Conservation (phyloP, 2,113 vertebrate species). For the Falcunculus frontatus region DNA sequence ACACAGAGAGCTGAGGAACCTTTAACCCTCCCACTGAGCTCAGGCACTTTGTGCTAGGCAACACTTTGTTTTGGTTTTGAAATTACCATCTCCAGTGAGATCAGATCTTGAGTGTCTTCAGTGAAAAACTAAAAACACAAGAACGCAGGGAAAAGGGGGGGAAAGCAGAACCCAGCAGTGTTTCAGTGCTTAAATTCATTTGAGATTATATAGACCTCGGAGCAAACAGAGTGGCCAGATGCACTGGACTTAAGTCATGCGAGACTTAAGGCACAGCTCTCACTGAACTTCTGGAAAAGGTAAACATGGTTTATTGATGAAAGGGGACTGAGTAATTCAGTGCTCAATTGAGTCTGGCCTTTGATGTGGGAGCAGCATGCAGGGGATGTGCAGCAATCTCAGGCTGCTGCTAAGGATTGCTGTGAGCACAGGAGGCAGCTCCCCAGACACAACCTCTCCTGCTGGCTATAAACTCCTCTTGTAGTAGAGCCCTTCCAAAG, state of each 20-base stretch:
- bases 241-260: neutral
- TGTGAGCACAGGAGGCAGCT: neutral
- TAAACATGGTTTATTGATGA: neutral
- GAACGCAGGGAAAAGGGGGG: neutral
- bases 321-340: neutral
- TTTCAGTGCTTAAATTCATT: neutral
- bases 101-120: neutral
- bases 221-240: neutral
- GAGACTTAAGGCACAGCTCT: neutral
- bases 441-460: neutral
- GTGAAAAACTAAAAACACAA: constrained; percentile 9
- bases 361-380: neutral
- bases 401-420: neutral
- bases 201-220: neutral
- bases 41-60: neutral
- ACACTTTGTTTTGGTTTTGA: constrained; percentile 6
- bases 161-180: neutral
- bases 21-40: neutral
- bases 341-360: neutral
- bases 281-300: neutral
- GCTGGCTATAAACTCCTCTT: neutral
- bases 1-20: neutral
- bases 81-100: neutral
- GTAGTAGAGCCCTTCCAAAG: neutral
- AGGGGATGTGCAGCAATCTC: neutral